These are phyloP conservation scores for Galago senegalensis DNA, from an alignment of 2,797 vertebrate genomes.

Conservation along the genomic window DNA sequence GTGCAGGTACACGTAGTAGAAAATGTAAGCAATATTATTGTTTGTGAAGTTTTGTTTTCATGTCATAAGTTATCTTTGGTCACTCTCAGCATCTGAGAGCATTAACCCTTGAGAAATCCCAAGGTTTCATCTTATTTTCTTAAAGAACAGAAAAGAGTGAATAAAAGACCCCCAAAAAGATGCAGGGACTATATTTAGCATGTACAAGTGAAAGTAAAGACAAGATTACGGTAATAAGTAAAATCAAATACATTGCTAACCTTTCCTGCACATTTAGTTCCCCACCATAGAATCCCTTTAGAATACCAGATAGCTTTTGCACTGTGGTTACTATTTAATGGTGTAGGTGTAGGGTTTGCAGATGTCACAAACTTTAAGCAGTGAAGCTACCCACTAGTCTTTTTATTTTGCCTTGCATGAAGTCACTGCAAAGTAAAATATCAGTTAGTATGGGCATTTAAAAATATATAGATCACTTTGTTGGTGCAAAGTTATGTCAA, in stretches of 20 bases:
- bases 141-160: slow-evolving; percentile 33
- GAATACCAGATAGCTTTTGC: slow-evolving; percentile 12
- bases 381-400: background rate
- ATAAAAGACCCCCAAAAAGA: slow-evolving; percentile 6
- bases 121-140: slow-evolving; percentile 52
- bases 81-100: slow-evolving; percentile 53
- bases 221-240: background rate
- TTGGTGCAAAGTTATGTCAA: slow-evolving; percentile 54
- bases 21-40: background rate
- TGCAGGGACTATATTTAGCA: slow-evolving; percentile 33
- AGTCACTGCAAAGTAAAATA: slow-evolving; percentile 66
- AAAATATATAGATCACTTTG: slow-evolving; percentile 35
- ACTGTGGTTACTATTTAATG: background rate
- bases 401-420: slow-evolving; percentile 56
- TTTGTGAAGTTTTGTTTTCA: slow-evolving; percentile 23
- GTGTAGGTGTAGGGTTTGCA: background rate
- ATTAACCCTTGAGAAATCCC: slow-evolving; percentile 66
- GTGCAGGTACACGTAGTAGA: background rate
- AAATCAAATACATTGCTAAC: slow-evolving; percentile 23
- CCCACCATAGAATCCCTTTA: background rate
- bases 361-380: slow-evolving; percentile 57
- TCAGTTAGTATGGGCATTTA: slow-evolving; percentile 29
- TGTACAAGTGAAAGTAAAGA: background rate
- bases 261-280: background rate
- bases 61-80: slow-evolving; percentile 45